A percentile compares a stretch with the other conserved stretches of the same genome.
phyloP scores from a whole-genome alignment of 2,888 invertebrate genomes.

The Chymomyza fuscimana region DNA sequence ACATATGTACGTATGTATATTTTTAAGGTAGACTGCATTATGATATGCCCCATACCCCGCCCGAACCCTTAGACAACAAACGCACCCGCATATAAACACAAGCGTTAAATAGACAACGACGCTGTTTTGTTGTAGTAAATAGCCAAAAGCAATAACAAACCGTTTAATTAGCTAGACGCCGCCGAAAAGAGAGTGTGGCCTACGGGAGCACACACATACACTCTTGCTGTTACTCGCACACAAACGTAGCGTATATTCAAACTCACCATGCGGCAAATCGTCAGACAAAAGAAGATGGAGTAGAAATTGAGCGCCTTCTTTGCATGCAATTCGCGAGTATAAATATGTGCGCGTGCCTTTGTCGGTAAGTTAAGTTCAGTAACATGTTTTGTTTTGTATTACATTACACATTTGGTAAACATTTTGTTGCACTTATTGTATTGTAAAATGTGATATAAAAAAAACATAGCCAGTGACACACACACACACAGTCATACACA shows the following conservation, averaged over 20 bases:
- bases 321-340: background rate
- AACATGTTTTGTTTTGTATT: conserved; percentile 57
- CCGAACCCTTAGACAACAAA: background rate
- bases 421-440: conserved; percentile 51
- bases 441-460: conserved; percentile 24
- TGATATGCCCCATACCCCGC: background rate
- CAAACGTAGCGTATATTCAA: conserved; percentile 22
- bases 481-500: conserved; percentile 38
- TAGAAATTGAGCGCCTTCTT: background rate
- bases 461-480: conserved; percentile 39
- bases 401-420: conserved; percentile 54
- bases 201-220: conserved; percentile 40
- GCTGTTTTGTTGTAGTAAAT: background rate
- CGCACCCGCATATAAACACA: background rate
- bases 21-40: background rate
- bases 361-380: background rate
- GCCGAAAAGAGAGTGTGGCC: conserved; percentile 54
- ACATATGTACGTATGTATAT: background rate
- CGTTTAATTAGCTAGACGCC: conserved; percentile 39
- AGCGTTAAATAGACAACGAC: background rate
- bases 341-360: background rate
- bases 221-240: background rate
- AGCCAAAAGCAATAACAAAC: conserved; percentile 20
- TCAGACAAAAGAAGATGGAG: conserved; percentile 66
- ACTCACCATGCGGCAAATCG: conserved; percentile 72